phyloP scores from a whole-genome alignment of 1,140 invertebrate species.

The Hormaphis cornu region DNA sequence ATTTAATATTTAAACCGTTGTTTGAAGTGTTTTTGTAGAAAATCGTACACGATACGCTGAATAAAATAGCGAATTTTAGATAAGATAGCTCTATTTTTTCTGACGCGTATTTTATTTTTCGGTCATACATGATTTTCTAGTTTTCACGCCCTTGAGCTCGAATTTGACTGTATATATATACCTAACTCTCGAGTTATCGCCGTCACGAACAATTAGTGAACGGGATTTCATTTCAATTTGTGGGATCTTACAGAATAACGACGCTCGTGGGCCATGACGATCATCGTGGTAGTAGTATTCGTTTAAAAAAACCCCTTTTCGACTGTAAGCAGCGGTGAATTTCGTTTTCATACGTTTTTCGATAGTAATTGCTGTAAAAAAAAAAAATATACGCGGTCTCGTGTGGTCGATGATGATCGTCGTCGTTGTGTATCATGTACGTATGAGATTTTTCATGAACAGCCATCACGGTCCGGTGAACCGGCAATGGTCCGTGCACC shows the following conservation, averaged over 20 bases:
- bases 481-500: conserved; percentile 14
- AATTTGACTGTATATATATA: no score
- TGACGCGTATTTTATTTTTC: no score
- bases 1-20: background rate
- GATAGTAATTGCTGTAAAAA: background rate
- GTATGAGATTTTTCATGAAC: conserved; percentile 22
- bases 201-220: no score
- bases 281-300: no score
- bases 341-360: background rate
- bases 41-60: background rate
- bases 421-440: background rate
- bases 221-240: no score
- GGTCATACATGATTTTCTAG: no score
- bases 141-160: no score
- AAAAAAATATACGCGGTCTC: background rate
- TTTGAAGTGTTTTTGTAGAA: background rate
- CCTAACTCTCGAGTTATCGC: no score
- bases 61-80: background rate
- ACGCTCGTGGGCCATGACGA: no score
- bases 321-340: background rate
- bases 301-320: background rate
- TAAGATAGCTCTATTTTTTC: background rate
- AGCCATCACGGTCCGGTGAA: conserved; percentile 9
- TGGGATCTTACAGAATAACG: no score
- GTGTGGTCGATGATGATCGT: conserved; percentile 15